A percentile compares a stretch with the other conserved stretches of the same genome.
phyloP scores from a whole-genome alignment of 2,888 invertebrate species.

The Catonia carolina region DNA sequence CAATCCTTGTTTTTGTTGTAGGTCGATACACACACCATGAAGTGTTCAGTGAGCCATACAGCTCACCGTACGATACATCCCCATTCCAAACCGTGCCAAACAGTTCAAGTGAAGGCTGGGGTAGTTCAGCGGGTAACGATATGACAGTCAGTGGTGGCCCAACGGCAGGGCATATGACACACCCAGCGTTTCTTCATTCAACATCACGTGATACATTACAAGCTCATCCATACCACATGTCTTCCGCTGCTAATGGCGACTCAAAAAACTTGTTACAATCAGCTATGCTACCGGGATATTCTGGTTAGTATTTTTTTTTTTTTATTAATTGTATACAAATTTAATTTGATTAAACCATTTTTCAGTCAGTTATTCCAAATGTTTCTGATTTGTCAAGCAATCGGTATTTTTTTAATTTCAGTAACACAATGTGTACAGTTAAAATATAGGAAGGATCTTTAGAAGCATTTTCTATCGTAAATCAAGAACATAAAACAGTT shows the following conservation, averaged over 20 bases:
- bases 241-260: slow-evolving; percentile 48
- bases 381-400: no score
- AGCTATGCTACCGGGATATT: slow-evolving; percentile 51
- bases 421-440: no score
- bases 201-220: slow-evolving; percentile 40
- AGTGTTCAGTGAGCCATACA: slow-evolving; percentile 47
- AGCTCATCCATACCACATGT: slow-evolving; percentile 48
- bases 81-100: slow-evolving; percentile 71
- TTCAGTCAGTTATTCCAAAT: no score
- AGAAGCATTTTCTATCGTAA: no score
- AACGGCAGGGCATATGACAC: slow-evolving; percentile 34
- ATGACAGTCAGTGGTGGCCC: slow-evolving; percentile 29
- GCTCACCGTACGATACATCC: slow-evolving; percentile 55
- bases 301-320: slow-evolving; percentile 37
- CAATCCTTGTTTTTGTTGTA: no score
- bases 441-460: no score
- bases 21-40: slow-evolving; percentile 46
- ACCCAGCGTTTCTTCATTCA: slow-evolving; percentile 41
- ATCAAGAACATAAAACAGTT: no score
- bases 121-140: slow-evolving; percentile 27
- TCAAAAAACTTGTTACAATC: slow-evolving; percentile 51
- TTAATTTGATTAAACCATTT: no score
- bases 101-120: slow-evolving; percentile 29
- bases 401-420: no score
- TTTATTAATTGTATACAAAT: no score